These are phyloP conservation scores for Phyllotis vaccarum DNA, from an alignment of 2,797 vertebrate genomes.

Conservation along the genomic window DNA sequence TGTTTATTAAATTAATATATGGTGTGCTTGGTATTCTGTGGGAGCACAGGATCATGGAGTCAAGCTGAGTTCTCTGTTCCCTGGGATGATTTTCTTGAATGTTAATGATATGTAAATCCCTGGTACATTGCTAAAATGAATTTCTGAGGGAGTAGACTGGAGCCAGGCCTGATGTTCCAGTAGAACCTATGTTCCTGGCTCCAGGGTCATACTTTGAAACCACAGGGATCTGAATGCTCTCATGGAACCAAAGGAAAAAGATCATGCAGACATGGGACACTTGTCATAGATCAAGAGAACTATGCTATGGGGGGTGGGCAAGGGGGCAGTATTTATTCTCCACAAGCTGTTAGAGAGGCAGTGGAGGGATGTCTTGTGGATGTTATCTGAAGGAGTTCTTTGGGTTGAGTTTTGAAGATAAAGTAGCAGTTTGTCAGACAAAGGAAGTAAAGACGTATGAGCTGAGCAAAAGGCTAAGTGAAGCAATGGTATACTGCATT, in stretches of 20 bases:
- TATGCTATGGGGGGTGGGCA: not conserved
- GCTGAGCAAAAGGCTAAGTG: not conserved
- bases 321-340: not conserved
- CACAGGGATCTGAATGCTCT: not conserved
- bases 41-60: not conserved
- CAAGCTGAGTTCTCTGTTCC: not conserved
- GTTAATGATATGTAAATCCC: not conserved
- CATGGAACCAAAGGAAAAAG: not conserved
- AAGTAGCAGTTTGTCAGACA: not conserved
- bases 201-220: not conserved
- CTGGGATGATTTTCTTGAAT: not conserved
- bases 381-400: not conserved
- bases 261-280: not conserved
- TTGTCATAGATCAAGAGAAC: not conserved
- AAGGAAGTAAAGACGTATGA: not conserved
- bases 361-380: not conserved
- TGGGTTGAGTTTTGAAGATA: not conserved
- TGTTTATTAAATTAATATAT: not conserved
- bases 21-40: not conserved
- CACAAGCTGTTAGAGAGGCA: not conserved
- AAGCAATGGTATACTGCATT: rapidly evolving
- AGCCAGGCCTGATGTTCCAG: not conserved
- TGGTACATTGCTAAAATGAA: not conserved
- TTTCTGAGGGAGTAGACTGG: not conserved
- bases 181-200: not conserved